Conservation (phyloP, 2,888 invertebrate genomes). For the Melitaea athalia region DNA sequence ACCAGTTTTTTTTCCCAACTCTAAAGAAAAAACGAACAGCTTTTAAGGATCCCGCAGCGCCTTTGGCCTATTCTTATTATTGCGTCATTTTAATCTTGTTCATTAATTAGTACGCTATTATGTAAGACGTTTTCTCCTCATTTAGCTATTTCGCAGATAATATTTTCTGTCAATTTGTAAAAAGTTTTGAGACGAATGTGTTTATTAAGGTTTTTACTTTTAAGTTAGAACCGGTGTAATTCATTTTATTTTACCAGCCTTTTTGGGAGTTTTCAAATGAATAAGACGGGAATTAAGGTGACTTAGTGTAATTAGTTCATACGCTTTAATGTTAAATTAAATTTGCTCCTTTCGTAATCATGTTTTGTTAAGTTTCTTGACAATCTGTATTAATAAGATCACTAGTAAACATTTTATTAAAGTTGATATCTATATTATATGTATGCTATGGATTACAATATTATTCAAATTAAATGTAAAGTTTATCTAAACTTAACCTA, state of each 20-base stretch:
- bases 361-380: slow-evolving; percentile 5
- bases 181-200: neutral
- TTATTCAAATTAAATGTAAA: no score
- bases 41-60: neutral
- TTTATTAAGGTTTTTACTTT: neutral
- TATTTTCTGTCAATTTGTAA: neutral
- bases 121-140: neutral
- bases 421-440: no score
- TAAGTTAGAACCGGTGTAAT: slow-evolving; percentile 4
- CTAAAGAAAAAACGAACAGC: neutral
- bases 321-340: slow-evolving; percentile 26
- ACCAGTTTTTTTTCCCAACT: neutral
- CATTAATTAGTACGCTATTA: slow-evolving; percentile 1
- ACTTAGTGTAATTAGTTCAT: slow-evolving; percentile 21
- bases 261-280: slow-evolving; percentile 15
- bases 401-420: no score
- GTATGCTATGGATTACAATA: no score
- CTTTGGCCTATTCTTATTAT: neutral
- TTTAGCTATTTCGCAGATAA: neutral
- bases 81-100: slow-evolving; percentile 1
- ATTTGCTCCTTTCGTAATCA: slow-evolving; percentile 9
- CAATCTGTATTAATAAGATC: slow-evolving; percentile 4
- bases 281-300: slow-evolving; percentile 20
- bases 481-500: no score
- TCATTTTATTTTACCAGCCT: slow-evolving; percentile 10